These are phyloP conservation scores for Burhinus bistriatus DNA, from an alignment of 2,113 vertebrate genomes.

Conservation along the genomic window DNA sequence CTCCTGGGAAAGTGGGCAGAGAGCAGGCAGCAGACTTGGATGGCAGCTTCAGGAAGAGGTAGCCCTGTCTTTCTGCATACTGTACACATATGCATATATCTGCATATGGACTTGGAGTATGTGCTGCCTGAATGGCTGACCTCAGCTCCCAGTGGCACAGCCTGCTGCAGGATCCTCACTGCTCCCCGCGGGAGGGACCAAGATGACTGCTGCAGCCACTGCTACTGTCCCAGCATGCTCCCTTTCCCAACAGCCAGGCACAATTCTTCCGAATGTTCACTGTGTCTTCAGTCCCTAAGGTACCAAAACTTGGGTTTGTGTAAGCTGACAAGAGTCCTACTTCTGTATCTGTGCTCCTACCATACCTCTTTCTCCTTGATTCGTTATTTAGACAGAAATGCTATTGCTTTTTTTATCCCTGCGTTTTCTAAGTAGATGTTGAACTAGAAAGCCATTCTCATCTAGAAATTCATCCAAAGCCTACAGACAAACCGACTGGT, in stretches of 20 bases:
- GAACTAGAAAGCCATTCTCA: neutral
- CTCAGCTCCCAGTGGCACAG: neutral
- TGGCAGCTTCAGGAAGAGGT: neutral
- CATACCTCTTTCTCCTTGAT: neutral
- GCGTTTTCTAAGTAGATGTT: neutral
- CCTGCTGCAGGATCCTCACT: neutral
- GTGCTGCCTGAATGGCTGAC: neutral
- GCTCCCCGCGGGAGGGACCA: neutral
- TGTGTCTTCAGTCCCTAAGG: neutral
- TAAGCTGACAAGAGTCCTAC: neutral
- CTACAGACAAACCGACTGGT: neutral
- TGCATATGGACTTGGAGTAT: neutral
- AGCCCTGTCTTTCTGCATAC: neutral
- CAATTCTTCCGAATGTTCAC: neutral
- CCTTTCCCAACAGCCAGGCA: neutral
- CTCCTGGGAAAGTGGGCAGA: neutral
- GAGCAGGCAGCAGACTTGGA: no score
- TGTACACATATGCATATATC: fast-evolving
- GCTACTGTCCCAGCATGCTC: neutral
- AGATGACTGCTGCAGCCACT: neutral
- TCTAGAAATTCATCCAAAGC: neutral
- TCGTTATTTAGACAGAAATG: neutral
- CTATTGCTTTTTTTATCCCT: neutral
- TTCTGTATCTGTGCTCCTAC: neutral
- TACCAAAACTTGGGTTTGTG: neutral